Base-by-base conservation (phyloP, 2,888 invertebrate genomes). In the Tetragnatha montana region DNA sequence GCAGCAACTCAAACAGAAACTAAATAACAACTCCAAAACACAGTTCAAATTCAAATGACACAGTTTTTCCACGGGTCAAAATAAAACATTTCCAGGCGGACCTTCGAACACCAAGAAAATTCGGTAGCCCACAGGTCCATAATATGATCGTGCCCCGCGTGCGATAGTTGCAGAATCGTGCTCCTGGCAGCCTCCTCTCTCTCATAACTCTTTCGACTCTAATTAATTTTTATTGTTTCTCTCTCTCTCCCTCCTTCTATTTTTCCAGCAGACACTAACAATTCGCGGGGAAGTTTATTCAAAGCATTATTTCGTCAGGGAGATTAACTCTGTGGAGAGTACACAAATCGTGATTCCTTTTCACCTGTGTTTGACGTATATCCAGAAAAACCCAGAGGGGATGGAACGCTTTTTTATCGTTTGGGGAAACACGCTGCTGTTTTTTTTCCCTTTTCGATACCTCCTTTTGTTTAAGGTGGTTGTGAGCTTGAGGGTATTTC, bases 171-270 rank as follows among this genome's bases (percentile, higher is more conserved):
- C 85, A 75, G 71, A 85, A 49, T 85, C 89, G 89, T 89, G 89
- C 85, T 22, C 10, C 21, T 21, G n/a, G 35, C 84, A 81, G n/a
- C 89, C 89, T 80, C 74, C 85, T 76, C 47, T 19, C 35, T 35
- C 21, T 60, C 81, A 85, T 76, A 81, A 81, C 60, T 89, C 84
- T 85, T 81, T 47, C 74, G 17, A 78, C 82, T 75, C 89, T 85
- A 85, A 89, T 89, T 89, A 89, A 89, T 89, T 89, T 89, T 60
- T 74, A 74, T 50, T 84, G 74, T 69, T 47, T 74, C 14, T 19
- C 79, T 73, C 14, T 88, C 68, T 79, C 74, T 74, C 79, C 35
- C 68, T 47, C 75, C 35, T 14, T 70, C 78, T 47, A 49, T 73
- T 81, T 51, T 49, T 79, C 19, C 68, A 35, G 74, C 69, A 81